Evolutionary conservation across 2,888 invertebrate genomes (phyloP).

Genomic region (Zygogramma bicolorata): DNA sequence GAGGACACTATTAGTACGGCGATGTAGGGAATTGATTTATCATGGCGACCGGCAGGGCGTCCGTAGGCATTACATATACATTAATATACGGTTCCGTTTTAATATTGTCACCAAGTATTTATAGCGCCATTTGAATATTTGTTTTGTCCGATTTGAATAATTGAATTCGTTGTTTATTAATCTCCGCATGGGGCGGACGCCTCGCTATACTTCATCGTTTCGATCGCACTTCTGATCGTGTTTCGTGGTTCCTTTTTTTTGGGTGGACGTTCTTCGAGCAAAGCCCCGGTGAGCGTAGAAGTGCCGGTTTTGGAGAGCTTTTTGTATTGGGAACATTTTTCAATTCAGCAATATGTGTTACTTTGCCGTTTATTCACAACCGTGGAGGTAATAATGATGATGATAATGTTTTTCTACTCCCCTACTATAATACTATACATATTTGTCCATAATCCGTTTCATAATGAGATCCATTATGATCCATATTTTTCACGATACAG

Average conservation of each 20-base stretch:
- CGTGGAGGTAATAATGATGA: too few species aligned
- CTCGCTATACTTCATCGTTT: constrained; percentile 13
- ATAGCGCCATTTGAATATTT: constrained; percentile 65
- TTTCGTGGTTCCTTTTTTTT: not conserved
- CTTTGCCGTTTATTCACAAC: too few species aligned
- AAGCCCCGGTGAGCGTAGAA: too few species aligned
- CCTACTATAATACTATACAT: too few species aligned
- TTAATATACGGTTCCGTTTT: constrained; percentile 66
- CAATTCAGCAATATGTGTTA: too few species aligned
- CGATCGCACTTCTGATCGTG: not conserved
- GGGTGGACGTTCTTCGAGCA: not conserved
- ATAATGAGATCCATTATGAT: too few species aligned
- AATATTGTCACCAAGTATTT: constrained; percentile 69
- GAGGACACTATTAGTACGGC: constrained; percentile 66
- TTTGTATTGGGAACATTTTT: too few species aligned
- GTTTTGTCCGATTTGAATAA: constrained; percentile 64
- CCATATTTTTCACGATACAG: too few species aligned
- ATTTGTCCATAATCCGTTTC: too few species aligned
- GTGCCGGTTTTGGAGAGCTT: too few species aligned
- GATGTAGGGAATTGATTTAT: constrained; percentile 68
- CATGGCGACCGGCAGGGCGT: constrained; percentile 63
- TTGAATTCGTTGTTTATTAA: constrained; percentile 63
- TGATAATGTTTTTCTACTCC: too few species aligned
- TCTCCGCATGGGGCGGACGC: constrained; percentile 51
- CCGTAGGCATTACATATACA: constrained; percentile 64